Percentiles rank a stretch among this genome's conserved stretches.
These are phyloP conservation scores for Didymodactylos carnosus DNA, from an alignment of 2,888 invertebrate species.

Conservation along the genomic window DNA sequence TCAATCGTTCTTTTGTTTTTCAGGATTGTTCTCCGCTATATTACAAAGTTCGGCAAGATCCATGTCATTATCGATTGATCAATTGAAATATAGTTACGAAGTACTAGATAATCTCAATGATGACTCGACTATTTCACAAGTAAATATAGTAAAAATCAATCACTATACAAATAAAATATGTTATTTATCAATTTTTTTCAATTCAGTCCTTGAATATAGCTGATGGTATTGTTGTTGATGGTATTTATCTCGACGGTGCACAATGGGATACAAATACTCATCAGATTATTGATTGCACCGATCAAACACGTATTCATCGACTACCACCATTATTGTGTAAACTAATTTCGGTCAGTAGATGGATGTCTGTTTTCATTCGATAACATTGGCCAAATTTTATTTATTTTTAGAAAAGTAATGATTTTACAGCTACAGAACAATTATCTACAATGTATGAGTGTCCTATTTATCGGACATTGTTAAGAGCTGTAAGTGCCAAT, in stretches of 20 bases:
- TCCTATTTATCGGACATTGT: conserved; percentile 31
- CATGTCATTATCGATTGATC: conserved; percentile 29
- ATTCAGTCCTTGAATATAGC: no score
- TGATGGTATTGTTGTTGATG: conserved; percentile 5
- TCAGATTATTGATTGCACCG: background rate
- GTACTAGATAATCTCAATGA: conserved; percentile 17
- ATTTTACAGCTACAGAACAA: background rate
- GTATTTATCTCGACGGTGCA: conserved; percentile 11
- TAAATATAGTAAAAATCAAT: no score
- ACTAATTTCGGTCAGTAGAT: background rate
- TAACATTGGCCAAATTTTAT: background rate
- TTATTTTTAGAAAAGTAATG: background rate
- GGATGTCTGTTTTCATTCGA: background rate
- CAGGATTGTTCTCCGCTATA: conserved; percentile 33
- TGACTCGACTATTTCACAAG: no score
- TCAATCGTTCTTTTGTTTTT: conserved; percentile 1
- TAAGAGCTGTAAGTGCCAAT: conserved; percentile 29
- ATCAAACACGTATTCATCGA: background rate
- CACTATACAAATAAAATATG: background rate
- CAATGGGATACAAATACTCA: conserved; percentile 1
- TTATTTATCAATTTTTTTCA: background rate
- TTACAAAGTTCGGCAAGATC: conserved; percentile 33
- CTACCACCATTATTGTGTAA: conserved; percentile 8
- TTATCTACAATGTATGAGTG: conserved; percentile 22
- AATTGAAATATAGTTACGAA: conserved; percentile 25